Percentiles rank a stretch among this genome's conserved stretches.
These are phyloP conservation scores for Onychomys leucogaster DNA, from an alignment of 2,797 vertebrate genomes.

Conservation along the genomic window DNA sequence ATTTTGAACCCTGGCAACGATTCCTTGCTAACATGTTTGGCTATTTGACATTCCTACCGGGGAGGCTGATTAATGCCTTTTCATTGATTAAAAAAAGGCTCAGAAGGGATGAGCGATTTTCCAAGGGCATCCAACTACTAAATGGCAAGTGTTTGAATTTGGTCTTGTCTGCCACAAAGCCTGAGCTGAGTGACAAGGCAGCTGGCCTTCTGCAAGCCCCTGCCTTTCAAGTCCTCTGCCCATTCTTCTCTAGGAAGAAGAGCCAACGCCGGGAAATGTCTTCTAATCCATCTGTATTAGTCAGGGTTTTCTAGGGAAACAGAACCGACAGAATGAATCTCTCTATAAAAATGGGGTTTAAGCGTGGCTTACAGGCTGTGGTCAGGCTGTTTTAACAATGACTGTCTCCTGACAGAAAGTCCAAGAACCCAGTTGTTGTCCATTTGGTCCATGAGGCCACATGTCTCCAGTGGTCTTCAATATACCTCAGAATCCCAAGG, in stretches of 20 bases:
- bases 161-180: background rate
- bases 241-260: background rate
- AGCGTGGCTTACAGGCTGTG: background rate
- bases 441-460: background rate
- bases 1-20: background rate
- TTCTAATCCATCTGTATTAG: background rate
- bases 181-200: fast-evolving
- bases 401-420: background rate
- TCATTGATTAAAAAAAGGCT: background rate
- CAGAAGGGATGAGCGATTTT: background rate
- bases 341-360: background rate
- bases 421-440: background rate
- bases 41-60: background rate
- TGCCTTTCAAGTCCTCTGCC: background rate
- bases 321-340: background rate
- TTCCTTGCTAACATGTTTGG: background rate
- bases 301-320: background rate
- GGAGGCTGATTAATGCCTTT: background rate
- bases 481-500: background rate
- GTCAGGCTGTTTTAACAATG: background rate
- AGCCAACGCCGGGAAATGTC: background rate
- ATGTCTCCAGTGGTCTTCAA: background rate
- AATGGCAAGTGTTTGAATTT: background rate
- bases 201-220: background rate
- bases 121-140: background rate